phyloP scores from a whole-genome alignment of 2,797 vertebrate genomes.

The Paratrypauchen microcephalus region DNA sequence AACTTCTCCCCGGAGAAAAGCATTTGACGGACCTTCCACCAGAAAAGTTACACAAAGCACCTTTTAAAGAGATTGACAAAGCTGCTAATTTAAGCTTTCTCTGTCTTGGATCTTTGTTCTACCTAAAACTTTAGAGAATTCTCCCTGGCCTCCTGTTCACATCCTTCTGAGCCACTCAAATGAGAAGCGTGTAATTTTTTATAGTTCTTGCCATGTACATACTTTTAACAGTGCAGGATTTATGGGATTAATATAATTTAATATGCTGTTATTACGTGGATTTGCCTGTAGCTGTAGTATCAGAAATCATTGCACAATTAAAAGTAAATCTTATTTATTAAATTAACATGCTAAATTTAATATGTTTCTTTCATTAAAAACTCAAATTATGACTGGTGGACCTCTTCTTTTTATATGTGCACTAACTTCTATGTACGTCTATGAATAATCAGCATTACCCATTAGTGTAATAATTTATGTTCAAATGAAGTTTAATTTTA shows the following conservation, averaged over 20 bases:
- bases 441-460: too few relatives aligned
- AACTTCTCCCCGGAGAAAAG: too few relatives aligned
- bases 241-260: conserved; percentile 65
- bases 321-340: conserved; percentile 81
- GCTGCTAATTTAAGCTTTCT: conserved; percentile 71
- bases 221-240: conserved; percentile 74
- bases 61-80: conserved; percentile 60
- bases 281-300: conserved; percentile 76
- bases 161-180: conserved; percentile 74
- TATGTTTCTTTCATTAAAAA: conserved; percentile 68
- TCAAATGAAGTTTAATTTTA: not conserved
- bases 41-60: too few relatives aligned
- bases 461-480: too few relatives aligned
- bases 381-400: conserved; percentile 36
- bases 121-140: conserved; percentile 54
- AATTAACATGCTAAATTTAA: conserved; percentile 71
- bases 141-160: conserved; percentile 70
- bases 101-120: conserved; percentile 54
- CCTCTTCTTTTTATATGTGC: conserved; percentile 21
- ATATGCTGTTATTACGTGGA: conserved; percentile 70
- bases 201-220: conserved; percentile 84
- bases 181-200: conserved; percentile 72
- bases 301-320: conserved; percentile 74
- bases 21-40: too few relatives aligned
- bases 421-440: not conserved